phyloP scores from a whole-genome alignment of 2,113 vertebrate genomes.

The Thymallus thymallus region DNA sequence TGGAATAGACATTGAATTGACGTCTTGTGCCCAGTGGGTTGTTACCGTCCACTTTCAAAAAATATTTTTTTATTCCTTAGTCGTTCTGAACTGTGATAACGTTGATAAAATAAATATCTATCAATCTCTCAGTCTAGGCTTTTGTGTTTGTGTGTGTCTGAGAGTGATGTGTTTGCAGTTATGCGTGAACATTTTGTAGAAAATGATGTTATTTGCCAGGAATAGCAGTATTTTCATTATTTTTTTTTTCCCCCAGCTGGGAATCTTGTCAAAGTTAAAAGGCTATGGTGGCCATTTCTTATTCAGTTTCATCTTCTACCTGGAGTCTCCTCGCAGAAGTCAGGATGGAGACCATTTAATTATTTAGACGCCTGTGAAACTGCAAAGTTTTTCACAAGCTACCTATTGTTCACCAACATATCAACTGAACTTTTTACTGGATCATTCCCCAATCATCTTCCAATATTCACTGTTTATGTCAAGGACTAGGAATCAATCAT shows the following conservation, averaged over 20 bases:
- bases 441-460: slow-evolving; percentile 31
- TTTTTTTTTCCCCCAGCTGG: slow-evolving; percentile 37
- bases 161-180: slow-evolving; percentile 14
- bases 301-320: slow-evolving; percentile 53
- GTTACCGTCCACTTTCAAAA: background rate
- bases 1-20: too few relatives aligned
- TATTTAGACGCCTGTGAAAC: slow-evolving; percentile 65
- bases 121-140: background rate
- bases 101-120: too few relatives aligned
- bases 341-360: slow-evolving; percentile 60
- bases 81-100: too few relatives aligned
- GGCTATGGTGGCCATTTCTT: slow-evolving; percentile 31
- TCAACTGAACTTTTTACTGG: slow-evolving; percentile 21
- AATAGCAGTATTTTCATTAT: slow-evolving; percentile 25
- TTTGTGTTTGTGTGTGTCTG: slow-evolving; percentile 17
- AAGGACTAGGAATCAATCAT: background rate
- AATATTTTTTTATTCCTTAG: background rate
- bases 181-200: slow-evolving; percentile 32
- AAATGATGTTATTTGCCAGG: background rate
- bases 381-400: slow-evolving; percentile 36
- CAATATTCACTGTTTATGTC: background rate
- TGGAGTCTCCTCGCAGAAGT: slow-evolving; percentile 31
- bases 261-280: slow-evolving; percentile 50
- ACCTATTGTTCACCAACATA: slow-evolving; percentile 47
- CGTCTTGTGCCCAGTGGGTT: too few relatives aligned